Evolutionary conservation across 2,113 vertebrate species (phyloP), one percentile per base, ranked within the genome.

Genomic region (Ibidorhyncha struthersii): DNA sequence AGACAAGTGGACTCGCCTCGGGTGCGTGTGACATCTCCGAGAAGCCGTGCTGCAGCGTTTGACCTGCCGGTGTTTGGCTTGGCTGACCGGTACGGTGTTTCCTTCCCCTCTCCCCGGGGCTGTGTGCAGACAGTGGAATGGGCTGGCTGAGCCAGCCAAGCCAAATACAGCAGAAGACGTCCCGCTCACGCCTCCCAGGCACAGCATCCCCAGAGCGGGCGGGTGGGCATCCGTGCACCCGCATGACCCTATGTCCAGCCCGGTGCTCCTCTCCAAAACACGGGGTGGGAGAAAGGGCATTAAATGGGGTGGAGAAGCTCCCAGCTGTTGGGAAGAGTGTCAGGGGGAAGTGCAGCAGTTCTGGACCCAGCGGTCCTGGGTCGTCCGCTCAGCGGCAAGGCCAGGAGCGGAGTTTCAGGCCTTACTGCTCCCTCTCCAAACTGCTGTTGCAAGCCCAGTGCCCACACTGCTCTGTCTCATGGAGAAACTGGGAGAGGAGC

Each of bases 331-430:
- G 72, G 41, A 79, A 45, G 62, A 40, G 23, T 12, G 27, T 66
- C 36, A 15, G 53, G 15, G 43, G 72, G 55, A 86, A 86, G 74
- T 19, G 32, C 40, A 71, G 47, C 20, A 8, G 14, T 36, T 62
- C 45, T 74, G 49, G 56, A 80, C 9, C n/a, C 40, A 12, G 67
- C 0, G 0, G 27, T 53, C 29, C 30, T 1, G 2, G 16, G 3
- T 9, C 30, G 26, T 63, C 58, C 79, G 47, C 61, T 19, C 17
- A 22, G 22, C 4, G 6, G 38, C 5, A 20, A 81, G 61, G 52
- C 41, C 49, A 56, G 77, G 70, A 91, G 21, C 36, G 36, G 61
- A 55, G 55, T 92, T 85, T 85, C 21, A 40, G 47, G 34, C 76
- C 69, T 73, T 92, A 21, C n/a, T 74, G 38, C 38, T 95, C 43